Conservation (phyloP, 2,113 vertebrate species). For the Ochotona curzoniae region DNA sequence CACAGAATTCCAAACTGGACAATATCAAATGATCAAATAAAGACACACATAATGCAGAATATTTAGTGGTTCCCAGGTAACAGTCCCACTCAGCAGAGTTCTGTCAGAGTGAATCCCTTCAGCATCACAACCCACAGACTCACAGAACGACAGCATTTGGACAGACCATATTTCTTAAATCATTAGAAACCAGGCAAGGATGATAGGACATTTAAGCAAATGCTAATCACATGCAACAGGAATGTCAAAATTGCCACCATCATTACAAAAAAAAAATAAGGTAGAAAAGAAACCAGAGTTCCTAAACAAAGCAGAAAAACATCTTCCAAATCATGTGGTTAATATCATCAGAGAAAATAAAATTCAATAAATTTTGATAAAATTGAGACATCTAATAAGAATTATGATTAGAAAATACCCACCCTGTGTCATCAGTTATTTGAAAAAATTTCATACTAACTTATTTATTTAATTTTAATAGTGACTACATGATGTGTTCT, state of each 20-base stretch:
- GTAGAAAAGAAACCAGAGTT: not conserved
- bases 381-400: not conserved
- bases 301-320: constrained; percentile 38
- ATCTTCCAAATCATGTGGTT: constrained; percentile 7
- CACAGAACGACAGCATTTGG: not conserved
- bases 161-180: not conserved
- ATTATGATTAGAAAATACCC: not conserved
- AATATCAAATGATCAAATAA: constrained; percentile 24
- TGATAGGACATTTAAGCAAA: constrained; percentile 2
- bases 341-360: constrained; percentile 54
- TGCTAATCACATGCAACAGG: not conserved
- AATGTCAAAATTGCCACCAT: not conserved
- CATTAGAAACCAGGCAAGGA: not conserved
- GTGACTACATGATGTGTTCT: not conserved
- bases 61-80: not conserved
- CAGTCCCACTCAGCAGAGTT: not conserved
- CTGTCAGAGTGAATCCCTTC: not conserved
- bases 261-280: not conserved
- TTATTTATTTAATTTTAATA: constrained; percentile 43
- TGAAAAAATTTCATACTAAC: not conserved
- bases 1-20: constrained; percentile 29
- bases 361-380: not conserved
- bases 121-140: not conserved
- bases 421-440: not conserved
- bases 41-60: not conserved